Base-by-base conservation (phyloP, 2,113 vertebrate genomes). In the Morone chrysops region DNA sequence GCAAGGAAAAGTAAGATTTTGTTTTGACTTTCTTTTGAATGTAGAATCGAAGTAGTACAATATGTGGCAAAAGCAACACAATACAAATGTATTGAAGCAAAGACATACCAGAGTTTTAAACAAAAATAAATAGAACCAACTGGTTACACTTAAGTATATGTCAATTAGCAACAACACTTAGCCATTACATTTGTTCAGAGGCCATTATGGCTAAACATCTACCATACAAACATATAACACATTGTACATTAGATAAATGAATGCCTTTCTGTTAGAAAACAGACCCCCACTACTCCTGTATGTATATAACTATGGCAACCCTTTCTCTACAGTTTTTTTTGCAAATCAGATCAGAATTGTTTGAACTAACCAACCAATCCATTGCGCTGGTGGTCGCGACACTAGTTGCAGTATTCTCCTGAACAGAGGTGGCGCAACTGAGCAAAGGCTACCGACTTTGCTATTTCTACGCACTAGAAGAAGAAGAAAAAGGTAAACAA, bases 21-120 rank as follows among this genome's bases (percentile, higher is more conserved):
- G 51, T 61, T 81, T 53, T 51, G 1, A 74, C 25, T 66, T 78
- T 72, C 22, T 78, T 79, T 57, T 47, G 12, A 65, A 75, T 51
- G 36, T 22, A n/a, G 10, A 75, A 59, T 60, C 59, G 45, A 70
- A 70, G 16, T 17, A 11, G 0, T 8, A 17, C 6, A 54, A 20
- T 2, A n/a, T n/a, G 57, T 18, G 40, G 1, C 13, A 12, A 50
- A 47, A 40, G 2, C 4, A 16, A 25, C n/a, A 40, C 9, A 5
- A 43, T 18, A 2, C 14, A 36, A 22, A 61, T 54, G 13, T 54
- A 12, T 31, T 31, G 13, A 47, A 11, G 10, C 43, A 45, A 22
- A 20, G 5, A 41, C 5, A 65, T 10, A 40, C 20, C 47, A 62
- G 31, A 31, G 31, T 40, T 48, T 48, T 0, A 9, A 53, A 7